Evolutionary conservation across 2,797 vertebrate species (phyloP).

Genomic region (Darevskia nairensis): DNA sequence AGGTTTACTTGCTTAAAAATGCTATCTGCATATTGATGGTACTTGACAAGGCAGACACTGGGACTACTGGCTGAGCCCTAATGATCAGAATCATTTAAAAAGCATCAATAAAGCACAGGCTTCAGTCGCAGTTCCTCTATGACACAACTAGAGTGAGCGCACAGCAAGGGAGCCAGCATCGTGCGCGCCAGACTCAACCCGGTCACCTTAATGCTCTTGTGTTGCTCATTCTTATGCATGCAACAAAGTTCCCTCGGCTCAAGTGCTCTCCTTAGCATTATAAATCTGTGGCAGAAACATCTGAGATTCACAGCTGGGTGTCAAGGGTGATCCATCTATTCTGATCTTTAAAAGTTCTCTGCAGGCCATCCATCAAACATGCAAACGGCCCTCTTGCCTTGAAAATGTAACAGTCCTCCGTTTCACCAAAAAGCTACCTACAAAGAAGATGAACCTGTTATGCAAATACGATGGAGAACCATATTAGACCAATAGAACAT

Average conservation of each 20-base stretch:
- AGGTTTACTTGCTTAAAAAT: conserved; percentile 17
- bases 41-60: not conserved
- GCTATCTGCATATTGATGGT: not conserved
- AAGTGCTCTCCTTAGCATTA: conserved; percentile 22
- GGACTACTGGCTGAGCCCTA: conserved; percentile 34
- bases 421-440: conserved; percentile 6
- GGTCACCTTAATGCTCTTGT: conserved; percentile 9
- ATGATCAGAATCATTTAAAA: conserved; percentile 33
- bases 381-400: fast-evolving
- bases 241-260: conserved; percentile 13
- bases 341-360: conserved; percentile 21
- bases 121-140: conserved; percentile 31
- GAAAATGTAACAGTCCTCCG: conserved; percentile 5
- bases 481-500: not conserved
- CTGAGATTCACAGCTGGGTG: conserved; percentile 20
- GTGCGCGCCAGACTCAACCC: not conserved
- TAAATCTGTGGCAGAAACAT: conserved; percentile 34
- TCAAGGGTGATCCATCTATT: conserved; percentile 32
- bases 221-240: not conserved
- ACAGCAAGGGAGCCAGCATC: conserved; percentile 26
- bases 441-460: not conserved
- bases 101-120: conserved; percentile 41
- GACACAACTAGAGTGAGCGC: not conserved
- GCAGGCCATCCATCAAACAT: not conserved
- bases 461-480: not conserved